A percentile compares a stretch with the other conserved stretches of the same genome.
phyloP scores from a whole-genome alignment of 2,797 vertebrate genomes.

The Cossypha polioptera region DNA sequence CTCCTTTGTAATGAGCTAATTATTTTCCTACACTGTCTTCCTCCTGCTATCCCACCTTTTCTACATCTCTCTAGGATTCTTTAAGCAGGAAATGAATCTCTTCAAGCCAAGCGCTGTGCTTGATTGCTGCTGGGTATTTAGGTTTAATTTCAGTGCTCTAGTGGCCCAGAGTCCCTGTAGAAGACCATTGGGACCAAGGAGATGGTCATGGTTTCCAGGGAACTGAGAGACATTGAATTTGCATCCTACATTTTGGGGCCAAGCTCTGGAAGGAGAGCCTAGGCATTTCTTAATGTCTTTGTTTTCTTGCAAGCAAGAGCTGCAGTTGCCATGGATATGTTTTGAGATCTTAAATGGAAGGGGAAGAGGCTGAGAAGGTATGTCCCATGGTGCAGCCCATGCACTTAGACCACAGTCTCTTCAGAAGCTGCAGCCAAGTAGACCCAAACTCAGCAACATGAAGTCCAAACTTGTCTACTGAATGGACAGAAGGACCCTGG shows the following conservation, averaged over 20 bases:
- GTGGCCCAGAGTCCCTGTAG: background rate
- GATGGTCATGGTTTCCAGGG: background rate
- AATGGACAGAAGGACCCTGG: background rate
- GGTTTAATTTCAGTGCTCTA: background rate
- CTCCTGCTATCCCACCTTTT: background rate
- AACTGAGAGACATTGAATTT: background rate
- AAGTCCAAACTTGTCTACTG: background rate
- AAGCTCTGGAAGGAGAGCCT: background rate
- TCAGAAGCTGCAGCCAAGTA: background rate
- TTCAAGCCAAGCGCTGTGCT: background rate
- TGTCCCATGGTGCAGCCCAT: background rate
- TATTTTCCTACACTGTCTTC: background rate
- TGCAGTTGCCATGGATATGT: slow-evolving; percentile 14
- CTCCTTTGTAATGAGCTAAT: background rate
- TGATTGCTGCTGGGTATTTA: background rate
- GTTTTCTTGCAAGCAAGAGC: background rate
- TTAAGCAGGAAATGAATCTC: background rate
- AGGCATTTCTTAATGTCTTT: background rate
- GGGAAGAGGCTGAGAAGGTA: background rate
- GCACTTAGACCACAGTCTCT: background rate
- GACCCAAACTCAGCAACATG: background rate
- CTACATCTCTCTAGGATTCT: background rate
- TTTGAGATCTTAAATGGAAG: background rate
- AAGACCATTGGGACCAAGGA: background rate
- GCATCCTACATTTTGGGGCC: background rate